A percentile compares a stretch with the other conserved stretches of the same genome.
Conservation (phyloP, 2,888 invertebrate species). For the Anthophora plumipes region DNA sequence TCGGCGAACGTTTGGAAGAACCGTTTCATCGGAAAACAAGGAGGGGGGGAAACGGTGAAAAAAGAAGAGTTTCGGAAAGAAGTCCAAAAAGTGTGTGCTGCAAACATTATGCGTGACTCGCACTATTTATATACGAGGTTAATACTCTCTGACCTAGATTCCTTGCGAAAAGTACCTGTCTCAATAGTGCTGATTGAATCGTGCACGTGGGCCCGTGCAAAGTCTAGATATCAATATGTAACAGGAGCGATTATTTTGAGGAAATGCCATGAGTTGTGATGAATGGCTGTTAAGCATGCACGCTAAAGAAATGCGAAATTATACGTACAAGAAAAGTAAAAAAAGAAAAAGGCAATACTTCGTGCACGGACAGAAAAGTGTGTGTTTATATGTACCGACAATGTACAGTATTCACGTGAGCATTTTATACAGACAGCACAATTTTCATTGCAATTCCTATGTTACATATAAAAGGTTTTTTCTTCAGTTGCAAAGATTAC, state of each 20-base stretch:
- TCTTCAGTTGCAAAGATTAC: conserved; percentile 9
- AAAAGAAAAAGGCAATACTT: not conserved
- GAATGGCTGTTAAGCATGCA: conserved; percentile 31
- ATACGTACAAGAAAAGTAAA: too few species aligned
- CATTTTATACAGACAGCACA: not conserved
- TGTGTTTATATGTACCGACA: not conserved
- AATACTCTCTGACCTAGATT: conserved; percentile 66
- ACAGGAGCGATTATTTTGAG: conserved; percentile 50
- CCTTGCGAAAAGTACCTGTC: conserved; percentile 62
- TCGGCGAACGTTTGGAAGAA: not conserved
- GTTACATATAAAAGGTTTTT: conserved; percentile 7
- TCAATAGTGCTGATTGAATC: conserved; percentile 57
- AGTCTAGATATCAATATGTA: conserved; percentile 53
- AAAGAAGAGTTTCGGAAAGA: not conserved
- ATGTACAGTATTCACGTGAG: conserved; percentile 5
- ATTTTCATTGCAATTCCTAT: conserved; percentile 10
- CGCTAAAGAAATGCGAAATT: conserved; percentile 23
- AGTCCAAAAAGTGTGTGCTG: conserved; percentile 32
- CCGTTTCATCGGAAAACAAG: not conserved
- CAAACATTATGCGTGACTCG: conserved; percentile 35
- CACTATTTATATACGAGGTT: conserved; percentile 66
- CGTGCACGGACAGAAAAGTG: not conserved
- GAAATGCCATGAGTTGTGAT: conserved; percentile 29
- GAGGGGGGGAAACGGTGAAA: not conserved
- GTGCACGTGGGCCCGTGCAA: conserved; percentile 52